Conservation (phyloP, 2,888 invertebrate species). For the Brachypalpus laphriformis region DNA sequence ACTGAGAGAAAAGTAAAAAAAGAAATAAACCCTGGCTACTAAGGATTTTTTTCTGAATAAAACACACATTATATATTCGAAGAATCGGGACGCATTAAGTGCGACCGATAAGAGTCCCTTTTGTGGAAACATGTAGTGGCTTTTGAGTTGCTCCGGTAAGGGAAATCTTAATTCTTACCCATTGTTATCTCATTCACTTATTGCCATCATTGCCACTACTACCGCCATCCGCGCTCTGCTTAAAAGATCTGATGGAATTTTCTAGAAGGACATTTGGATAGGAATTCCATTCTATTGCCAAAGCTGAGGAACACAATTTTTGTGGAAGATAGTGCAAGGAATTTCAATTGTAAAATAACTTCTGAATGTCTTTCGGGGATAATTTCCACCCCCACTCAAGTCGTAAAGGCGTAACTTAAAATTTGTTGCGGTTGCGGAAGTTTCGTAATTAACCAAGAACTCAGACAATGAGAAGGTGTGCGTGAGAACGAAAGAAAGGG, state of each 20-base stretch:
- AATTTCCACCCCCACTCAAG: conserved; percentile 49
- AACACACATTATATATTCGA: conserved; percentile 44
- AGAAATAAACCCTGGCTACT: conserved; percentile 10
- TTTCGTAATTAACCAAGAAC: conserved; percentile 68
- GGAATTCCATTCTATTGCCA: conserved; percentile 62
- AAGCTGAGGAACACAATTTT: conserved; percentile 58
- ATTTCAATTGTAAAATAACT: conserved; percentile 74
- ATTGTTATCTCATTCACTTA: conserved; percentile 61
- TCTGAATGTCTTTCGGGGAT: conserved; percentile 68
- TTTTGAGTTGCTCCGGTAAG: conserved; percentile 60
- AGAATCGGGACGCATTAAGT: conserved; percentile 40
- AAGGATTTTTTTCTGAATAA: conserved; percentile 5
- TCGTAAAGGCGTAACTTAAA: conserved; percentile 71
- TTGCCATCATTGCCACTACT: background rate
- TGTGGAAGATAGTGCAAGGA: conserved; percentile 68
- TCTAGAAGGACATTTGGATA: conserved; percentile 65
- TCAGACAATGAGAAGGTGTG: background rate
- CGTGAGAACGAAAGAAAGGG: background rate
- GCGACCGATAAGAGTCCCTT: conserved; percentile 50
- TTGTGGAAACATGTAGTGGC: conserved; percentile 54
- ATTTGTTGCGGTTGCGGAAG: conserved; percentile 69
- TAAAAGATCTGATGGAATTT: conserved; percentile 68
- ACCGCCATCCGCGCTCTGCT: conserved; percentile 14
- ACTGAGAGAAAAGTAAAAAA: conserved; percentile 17
- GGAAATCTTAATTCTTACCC: conserved; percentile 62